phyloP scores from a whole-genome alignment of 1,140 invertebrate species.

The Coelopa frigida region DNA sequence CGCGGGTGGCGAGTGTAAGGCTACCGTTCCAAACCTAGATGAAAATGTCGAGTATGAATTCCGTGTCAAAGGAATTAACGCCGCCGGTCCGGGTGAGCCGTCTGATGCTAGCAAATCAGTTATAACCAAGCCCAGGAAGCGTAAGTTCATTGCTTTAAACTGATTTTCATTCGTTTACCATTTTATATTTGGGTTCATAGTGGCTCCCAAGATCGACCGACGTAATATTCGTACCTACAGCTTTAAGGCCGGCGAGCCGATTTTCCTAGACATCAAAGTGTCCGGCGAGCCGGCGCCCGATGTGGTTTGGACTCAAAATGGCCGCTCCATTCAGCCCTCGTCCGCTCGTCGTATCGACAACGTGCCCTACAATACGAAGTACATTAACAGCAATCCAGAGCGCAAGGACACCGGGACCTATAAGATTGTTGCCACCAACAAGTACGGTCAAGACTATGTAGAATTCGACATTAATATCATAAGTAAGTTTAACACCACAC shows the following conservation, averaged over 20 bases:
- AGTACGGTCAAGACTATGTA: conserved; percentile 81
- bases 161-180: conserved; percentile 3
- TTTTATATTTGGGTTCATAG: conserved; percentile 48
- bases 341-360: conserved; percentile 64
- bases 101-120: conserved; percentile 86
- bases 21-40: conserved; percentile 80
- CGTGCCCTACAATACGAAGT: conserved; percentile 79
- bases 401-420: conserved; percentile 81
- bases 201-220: conserved; percentile 88
- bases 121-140: conserved; percentile 82
- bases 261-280: conserved; percentile 85
- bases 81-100: conserved; percentile 86
- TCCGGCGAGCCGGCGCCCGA: conserved; percentile 89
- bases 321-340: conserved; percentile 52
- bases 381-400: conserved; percentile 72
- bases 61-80: conserved; percentile 91
- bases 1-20: conserved; percentile 62
- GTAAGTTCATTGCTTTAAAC: conserved; percentile 51
- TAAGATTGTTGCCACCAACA: conserved; percentile 76
- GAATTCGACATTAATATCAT: conserved; percentile 86
- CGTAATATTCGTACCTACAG: conserved; percentile 78
- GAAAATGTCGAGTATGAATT: conserved; percentile 97
- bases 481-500: conserved; percentile 53
- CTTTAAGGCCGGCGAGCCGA: conserved; percentile 85
- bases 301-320: conserved; percentile 60